Evolutionary conservation across 2,113 vertebrate genomes (phyloP).

Genomic region (Columba livia): DNA sequence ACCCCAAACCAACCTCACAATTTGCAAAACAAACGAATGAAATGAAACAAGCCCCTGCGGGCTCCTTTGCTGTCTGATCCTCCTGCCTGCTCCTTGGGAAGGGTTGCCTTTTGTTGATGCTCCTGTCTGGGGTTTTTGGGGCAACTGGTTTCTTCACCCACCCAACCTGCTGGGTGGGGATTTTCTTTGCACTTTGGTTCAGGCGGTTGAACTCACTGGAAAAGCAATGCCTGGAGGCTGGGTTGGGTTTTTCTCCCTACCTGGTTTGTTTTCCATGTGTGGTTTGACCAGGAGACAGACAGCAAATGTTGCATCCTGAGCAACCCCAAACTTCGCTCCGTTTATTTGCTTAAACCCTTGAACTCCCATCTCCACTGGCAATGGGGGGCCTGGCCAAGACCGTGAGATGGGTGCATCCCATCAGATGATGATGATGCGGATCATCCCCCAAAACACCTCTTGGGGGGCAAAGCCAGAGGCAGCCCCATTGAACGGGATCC

Average conservation of each 20-base stretch:
- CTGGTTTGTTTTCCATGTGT: conserved; percentile 32
- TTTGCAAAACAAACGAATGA: conserved; percentile 65
- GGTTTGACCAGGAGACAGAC: conserved; percentile 13
- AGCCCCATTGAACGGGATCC: neutral
- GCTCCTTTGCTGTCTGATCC: conserved; percentile 62
- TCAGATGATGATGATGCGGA: neutral
- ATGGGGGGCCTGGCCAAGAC: neutral
- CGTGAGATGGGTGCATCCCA: neutral
- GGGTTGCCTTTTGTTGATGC: conserved; percentile 38
- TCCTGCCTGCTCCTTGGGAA: conserved; percentile 58
- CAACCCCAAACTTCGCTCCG: neutral
- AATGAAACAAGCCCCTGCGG: conserved; percentile 66
- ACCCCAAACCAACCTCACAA: conserved; percentile 48
- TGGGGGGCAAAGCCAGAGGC: neutral
- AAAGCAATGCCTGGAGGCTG: conserved; percentile 43
- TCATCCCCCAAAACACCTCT: neutral
- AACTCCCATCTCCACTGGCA: neutral
- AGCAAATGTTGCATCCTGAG: neutral
- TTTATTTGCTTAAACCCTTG: neutral
- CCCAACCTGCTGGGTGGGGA: conserved; percentile 56
- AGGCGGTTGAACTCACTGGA: neutral
- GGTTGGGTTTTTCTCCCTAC: conserved; percentile 17
- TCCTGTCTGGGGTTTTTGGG: conserved; percentile 53
- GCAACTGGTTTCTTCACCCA: conserved; percentile 42
- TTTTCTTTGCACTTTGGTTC: neutral